These are phyloP conservation scores for Acleris literana DNA, from an alignment of 2,888 invertebrate genomes.

Conservation along the genomic window DNA sequence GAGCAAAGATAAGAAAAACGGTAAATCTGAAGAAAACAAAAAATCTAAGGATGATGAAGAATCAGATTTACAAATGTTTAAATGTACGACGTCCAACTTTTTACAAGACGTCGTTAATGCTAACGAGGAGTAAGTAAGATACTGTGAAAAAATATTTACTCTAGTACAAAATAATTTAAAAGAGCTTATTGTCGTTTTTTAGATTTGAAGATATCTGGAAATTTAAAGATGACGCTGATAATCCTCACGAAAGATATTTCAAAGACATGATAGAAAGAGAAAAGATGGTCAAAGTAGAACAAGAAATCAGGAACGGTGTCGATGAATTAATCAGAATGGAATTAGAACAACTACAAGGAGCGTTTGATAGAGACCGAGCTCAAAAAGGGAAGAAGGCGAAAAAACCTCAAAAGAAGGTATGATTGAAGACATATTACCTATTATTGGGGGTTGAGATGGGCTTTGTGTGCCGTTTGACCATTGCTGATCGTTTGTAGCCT, in stretches of 20 bases:
- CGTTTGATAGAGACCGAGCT: conserved; percentile 87
- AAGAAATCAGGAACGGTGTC: conserved; percentile 91
- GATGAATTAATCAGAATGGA: conserved; percentile 90
- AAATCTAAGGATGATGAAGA: conserved; percentile 85
- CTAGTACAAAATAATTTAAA: conserved; percentile 7
- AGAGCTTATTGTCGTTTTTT: conserved; percentile 8
- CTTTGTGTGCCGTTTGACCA: too few species aligned
- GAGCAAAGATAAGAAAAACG: conserved; percentile 85
- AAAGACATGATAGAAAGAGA: conserved; percentile 92
- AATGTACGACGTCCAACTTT: conserved; percentile 88
- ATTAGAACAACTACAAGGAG: conserved; percentile 87
- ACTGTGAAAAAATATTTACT: conserved; percentile 6
- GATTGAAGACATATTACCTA: neutral
- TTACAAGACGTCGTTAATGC: conserved; percentile 87
- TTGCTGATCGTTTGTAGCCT: too few species aligned
- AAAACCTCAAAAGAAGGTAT: conserved; percentile 88
- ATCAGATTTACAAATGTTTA: conserved; percentile 85
- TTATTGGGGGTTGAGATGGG: too few species aligned
- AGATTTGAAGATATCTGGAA: conserved; percentile 93
- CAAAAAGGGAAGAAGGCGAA: conserved; percentile 90
- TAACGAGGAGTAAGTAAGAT: conserved; percentile 86
- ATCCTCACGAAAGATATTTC: conserved; percentile 90
- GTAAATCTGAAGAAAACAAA: conserved; percentile 75
- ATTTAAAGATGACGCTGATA: conserved; percentile 89
- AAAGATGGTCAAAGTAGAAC: conserved; percentile 92